These are phyloP conservation scores for Dryadula phaetusa DNA, from an alignment of 2,888 invertebrate genomes.

Conservation along the genomic window DNA sequence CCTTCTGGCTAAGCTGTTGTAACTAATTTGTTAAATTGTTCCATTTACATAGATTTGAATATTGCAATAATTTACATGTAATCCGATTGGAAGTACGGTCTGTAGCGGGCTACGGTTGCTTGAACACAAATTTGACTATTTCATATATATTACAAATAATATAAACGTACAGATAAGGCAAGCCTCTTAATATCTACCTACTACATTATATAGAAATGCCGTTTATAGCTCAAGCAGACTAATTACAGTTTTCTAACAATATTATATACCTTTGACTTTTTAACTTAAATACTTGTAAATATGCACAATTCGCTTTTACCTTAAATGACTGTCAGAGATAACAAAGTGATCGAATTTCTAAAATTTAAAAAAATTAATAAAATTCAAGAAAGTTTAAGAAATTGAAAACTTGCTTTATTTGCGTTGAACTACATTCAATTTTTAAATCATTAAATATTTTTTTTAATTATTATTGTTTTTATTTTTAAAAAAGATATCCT, in stretches of 20 bases:
- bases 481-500: no score
- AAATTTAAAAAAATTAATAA: no score
- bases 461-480: no score
- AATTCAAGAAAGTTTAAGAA: background rate
- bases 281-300: no score
- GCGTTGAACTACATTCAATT: no score
- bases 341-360: no score
- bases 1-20: slow-evolving; percentile 24
- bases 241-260: background rate
- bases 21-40: slow-evolving; percentile 30
- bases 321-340: no score
- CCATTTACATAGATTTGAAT: slow-evolving; percentile 36
- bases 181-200: background rate
- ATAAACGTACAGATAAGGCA: background rate
- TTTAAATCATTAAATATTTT: no score
- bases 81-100: slow-evolving; percentile 15
- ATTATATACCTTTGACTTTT: no score
- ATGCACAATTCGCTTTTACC: no score
- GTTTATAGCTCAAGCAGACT: background rate
- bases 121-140: slow-evolving; percentile 8
- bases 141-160: background rate
- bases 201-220: background rate
- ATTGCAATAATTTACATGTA: slow-evolving; percentile 16
- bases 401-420: no score
- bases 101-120: slow-evolving; percentile 11